These are phyloP conservation scores for Ictalurus furcatus DNA, from an alignment of 2,113 vertebrate genomes.

Conservation along the genomic window DNA sequence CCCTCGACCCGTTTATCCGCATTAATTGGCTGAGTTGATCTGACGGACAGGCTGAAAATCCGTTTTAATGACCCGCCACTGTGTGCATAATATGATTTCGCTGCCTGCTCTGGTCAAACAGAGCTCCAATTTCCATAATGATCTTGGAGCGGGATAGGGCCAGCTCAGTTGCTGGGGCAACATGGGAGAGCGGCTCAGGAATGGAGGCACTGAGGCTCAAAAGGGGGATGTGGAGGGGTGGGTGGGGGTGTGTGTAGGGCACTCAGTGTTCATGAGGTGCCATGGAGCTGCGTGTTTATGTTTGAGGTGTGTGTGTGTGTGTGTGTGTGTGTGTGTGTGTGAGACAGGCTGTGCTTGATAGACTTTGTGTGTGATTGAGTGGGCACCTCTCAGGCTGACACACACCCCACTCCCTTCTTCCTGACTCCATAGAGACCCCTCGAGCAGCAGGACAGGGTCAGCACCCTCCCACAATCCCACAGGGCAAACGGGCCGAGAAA, in stretches of 20 bases:
- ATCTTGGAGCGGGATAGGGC: slow-evolving; percentile 78
- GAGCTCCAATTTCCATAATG: slow-evolving; percentile 84
- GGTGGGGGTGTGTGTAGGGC: slow-evolving; percentile 44
- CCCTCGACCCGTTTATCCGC: slow-evolving; percentile 62
- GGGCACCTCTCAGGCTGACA: slow-evolving; percentile 62
- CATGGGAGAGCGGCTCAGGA: slow-evolving; percentile 64
- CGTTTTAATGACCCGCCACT: slow-evolving; percentile 82
- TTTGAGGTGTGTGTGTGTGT: slow-evolving; percentile 1
- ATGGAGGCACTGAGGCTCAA: slow-evolving; percentile 60
- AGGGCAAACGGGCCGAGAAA: slow-evolving; percentile 51
- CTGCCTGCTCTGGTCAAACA: slow-evolving; percentile 82
- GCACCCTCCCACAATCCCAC: slow-evolving; percentile 62
- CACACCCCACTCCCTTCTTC: slow-evolving; percentile 55
- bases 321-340: too few relatives aligned
- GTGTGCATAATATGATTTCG: slow-evolving; percentile 78
- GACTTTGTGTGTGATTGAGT: slow-evolving; percentile 32
- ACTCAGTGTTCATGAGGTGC: neutral
- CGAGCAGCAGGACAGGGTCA: slow-evolving; percentile 59
- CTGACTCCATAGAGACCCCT: slow-evolving; percentile 34
- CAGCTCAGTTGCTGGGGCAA: slow-evolving; percentile 82
- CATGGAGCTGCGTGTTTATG: neutral
- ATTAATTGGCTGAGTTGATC: slow-evolving; percentile 78
- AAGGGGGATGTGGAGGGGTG: slow-evolving; percentile 40
- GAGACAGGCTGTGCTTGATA: neutral
- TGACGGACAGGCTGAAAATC: slow-evolving; percentile 79